These are phyloP conservation scores for Metaphire vulgaris DNA, from an alignment of 1,140 invertebrate species.

Conservation along the genomic window DNA sequence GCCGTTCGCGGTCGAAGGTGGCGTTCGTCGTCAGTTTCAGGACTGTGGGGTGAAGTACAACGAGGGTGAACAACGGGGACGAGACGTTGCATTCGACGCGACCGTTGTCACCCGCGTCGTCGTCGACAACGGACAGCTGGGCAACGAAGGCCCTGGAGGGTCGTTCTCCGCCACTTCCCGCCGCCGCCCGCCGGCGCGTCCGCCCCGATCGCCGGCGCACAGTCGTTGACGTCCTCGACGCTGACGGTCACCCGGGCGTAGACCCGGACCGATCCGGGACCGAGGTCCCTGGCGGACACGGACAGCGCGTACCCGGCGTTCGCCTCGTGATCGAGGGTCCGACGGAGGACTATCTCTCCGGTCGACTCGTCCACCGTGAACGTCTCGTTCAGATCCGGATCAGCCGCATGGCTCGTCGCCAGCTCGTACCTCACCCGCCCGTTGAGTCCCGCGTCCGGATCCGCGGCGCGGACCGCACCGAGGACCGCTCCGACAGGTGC, in stretches of 20 bases:
- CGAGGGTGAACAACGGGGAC: constrained; percentile 56
- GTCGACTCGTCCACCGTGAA: constrained; percentile 6
- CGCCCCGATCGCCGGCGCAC: constrained; percentile 6
- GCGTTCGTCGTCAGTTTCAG: constrained; percentile 20
- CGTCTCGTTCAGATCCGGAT: constrained; percentile 68
- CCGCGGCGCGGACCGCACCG: constrained; percentile 64
- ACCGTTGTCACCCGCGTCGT: constrained; percentile 87
- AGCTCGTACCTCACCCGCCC: constrained; percentile 63
- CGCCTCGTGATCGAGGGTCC: constrained; percentile 8
- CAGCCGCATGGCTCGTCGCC: constrained; percentile 54
- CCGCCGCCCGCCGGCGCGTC: constrained; percentile 22
- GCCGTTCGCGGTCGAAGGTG: constrained; percentile 30
- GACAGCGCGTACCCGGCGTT: constrained; percentile 11
- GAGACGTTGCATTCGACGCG: constrained; percentile 59
- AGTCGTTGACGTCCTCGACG: constrained; percentile 19
- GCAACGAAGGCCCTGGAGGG: constrained; percentile 72
- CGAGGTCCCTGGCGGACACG: constrained; percentile 18
- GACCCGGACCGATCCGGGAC: constrained; percentile 4
- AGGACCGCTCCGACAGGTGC: constrained; percentile 78
- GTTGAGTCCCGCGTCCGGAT: constrained; percentile 44
- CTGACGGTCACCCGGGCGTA: constrained; percentile 6
- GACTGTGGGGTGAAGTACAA: background rate
- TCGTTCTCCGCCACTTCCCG: constrained; percentile 70
- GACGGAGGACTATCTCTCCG: constrained; percentile 8
- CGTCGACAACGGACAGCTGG: constrained; percentile 75